These are phyloP conservation scores for Chaetodon trifasciatus DNA, from an alignment of 2,797 vertebrate species.

Conservation along the genomic window DNA sequence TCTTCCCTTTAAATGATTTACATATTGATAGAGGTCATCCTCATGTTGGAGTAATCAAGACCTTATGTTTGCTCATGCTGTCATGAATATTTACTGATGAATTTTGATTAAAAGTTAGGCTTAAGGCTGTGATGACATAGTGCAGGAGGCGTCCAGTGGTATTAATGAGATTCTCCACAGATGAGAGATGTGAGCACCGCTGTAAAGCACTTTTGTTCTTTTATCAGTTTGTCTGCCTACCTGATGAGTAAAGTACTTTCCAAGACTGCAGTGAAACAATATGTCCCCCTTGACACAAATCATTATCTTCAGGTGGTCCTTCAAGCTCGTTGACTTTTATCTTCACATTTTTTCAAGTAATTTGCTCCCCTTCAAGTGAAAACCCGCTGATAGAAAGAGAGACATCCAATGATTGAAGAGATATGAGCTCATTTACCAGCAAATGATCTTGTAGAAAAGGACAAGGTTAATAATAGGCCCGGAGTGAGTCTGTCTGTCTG, in stretches of 20 bases:
- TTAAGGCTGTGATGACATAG: constrained; percentile 31
- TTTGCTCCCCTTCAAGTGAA: constrained; percentile 61
- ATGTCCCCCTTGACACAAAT: constrained; percentile 65
- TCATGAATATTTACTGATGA: constrained; percentile 74
- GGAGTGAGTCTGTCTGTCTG: background rate
- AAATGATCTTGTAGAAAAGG: constrained; percentile 33
- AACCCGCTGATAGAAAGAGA: constrained; percentile 39
- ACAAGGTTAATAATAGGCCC: constrained; percentile 18
- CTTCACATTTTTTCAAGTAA: constrained; percentile 54
- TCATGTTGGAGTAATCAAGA: constrained; percentile 70
- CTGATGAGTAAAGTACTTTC: constrained; percentile 39
- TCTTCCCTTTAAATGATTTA: constrained; percentile 69
- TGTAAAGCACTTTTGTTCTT: constrained; percentile 40
- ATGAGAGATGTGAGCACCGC: constrained; percentile 19
- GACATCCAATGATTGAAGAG: constrained; percentile 39
- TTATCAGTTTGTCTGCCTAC: constrained; percentile 36
- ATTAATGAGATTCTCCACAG: constrained; percentile 47
- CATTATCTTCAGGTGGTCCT: constrained; percentile 65
- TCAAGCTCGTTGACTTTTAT: constrained; percentile 70
- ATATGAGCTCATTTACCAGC: constrained; percentile 48
- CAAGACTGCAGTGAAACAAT: constrained; percentile 53
- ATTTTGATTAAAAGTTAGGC: constrained; percentile 56
- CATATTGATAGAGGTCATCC: constrained; percentile 75
- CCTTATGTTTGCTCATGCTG: constrained; percentile 64
- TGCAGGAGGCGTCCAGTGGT: constrained; percentile 15